phyloP scores from a whole-genome alignment of 2,797 vertebrate genomes.

The Hemibagrus guttatus region DNA sequence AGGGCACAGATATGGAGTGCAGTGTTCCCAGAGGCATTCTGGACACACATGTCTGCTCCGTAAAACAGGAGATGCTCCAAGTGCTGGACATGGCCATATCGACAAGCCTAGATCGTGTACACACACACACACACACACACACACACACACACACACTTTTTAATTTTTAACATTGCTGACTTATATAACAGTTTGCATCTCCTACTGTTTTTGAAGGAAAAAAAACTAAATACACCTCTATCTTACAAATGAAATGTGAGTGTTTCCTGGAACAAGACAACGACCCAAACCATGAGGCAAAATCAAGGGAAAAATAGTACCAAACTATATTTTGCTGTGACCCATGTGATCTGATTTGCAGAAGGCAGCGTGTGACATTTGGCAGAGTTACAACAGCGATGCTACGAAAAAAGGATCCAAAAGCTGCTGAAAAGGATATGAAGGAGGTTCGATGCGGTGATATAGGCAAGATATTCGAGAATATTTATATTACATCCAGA shows the following conservation, averaged over 20 bases:
- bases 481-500: not conserved
- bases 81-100: constrained; percentile 84
- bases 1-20: constrained; percentile 87
- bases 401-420: constrained; percentile 9
- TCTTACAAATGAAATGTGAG: not conserved
- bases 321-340: constrained; percentile 10
- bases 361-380: constrained; percentile 2
- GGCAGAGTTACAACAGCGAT: not conserved
- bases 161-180: not conserved
- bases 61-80: constrained; percentile 87
- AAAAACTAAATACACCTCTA: not conserved
- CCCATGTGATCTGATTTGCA: constrained; percentile 12
- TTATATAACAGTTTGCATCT: not conserved
- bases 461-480: not conserved
- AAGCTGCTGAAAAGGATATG: not conserved
- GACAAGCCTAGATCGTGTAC: constrained; percentile 75
- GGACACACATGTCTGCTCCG: constrained; percentile 80
- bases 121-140: constrained; percentile 22
- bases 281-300: not conserved
- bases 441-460: not conserved
- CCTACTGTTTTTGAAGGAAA: not conserved
- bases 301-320: constrained; percentile 2
- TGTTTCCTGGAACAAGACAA: not conserved
- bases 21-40: constrained; percentile 86
- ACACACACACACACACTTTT: constrained; percentile 15